phyloP scores from a whole-genome alignment of 2,113 vertebrate genomes.

The Tychaedon coryphoeus region DNA sequence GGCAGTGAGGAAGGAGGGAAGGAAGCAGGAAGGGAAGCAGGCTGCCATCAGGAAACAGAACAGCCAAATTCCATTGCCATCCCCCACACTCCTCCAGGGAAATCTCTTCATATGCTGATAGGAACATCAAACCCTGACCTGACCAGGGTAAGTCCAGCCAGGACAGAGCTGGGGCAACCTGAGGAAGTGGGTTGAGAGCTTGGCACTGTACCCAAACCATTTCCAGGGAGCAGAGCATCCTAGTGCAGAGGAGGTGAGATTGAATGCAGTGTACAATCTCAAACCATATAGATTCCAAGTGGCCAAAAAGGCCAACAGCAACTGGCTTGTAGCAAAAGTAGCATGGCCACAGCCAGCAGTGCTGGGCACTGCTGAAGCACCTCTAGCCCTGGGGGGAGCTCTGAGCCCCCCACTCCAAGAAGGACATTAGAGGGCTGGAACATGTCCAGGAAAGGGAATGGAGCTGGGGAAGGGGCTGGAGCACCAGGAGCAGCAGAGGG shows the following conservation, averaged over 20 bases:
- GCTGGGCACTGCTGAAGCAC: neutral
- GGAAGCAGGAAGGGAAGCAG: neutral
- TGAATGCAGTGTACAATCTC: neutral
- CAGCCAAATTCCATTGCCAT: neutral
- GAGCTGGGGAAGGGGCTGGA: neutral
- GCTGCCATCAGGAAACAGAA: neutral
- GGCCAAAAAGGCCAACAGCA: neutral
- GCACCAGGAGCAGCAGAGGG: neutral
- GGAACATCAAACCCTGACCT: neutral
- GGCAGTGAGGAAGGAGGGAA: slow-evolving; percentile 68
- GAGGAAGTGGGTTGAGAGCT: neutral
- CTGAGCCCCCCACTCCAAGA: neutral
- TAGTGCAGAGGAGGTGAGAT: neutral
- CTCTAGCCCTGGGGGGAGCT: neutral
- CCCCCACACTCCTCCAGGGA: neutral
- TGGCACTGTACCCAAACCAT: neutral
- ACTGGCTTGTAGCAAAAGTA: neutral
- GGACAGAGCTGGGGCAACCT: neutral
- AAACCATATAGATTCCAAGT: neutral
- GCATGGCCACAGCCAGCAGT: neutral
- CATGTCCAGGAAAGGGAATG: neutral
- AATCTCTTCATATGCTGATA: neutral
- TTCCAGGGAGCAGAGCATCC: neutral
- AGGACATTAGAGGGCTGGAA: neutral
- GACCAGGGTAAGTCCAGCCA: neutral